Conservation (phyloP, 2,113 vertebrate genomes). For the Origma solitaria region DNA sequence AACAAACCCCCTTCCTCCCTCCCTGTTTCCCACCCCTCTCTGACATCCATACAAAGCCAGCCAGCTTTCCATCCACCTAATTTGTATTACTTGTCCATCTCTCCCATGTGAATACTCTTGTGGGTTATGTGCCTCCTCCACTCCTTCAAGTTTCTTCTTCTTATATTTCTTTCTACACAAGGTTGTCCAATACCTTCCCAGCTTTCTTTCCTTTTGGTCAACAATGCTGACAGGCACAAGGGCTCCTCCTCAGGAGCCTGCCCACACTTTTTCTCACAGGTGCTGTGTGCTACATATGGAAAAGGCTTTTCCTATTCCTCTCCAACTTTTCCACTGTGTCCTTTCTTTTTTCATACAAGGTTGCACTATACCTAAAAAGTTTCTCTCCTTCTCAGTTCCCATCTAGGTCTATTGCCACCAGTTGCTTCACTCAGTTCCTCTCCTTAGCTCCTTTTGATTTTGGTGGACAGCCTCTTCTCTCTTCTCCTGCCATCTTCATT, state of each 20-base stretch:
- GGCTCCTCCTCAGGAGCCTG: neutral
- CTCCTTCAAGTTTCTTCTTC: neutral
- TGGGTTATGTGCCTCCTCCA: neutral
- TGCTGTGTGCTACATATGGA: fast-evolving
- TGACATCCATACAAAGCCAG: neutral
- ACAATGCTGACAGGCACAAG: neutral
- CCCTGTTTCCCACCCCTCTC: neutral
- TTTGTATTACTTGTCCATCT: neutral
- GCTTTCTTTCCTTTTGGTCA: neutral
- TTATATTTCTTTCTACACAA: neutral
- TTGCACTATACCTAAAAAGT: neutral
- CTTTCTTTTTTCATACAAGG: neutral
- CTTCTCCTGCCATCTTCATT: neutral
- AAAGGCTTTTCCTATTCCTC: neutral
- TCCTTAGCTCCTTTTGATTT: neutral
- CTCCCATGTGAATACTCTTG: fast-evolving
- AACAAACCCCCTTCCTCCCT: neutral
- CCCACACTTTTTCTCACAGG: neutral
- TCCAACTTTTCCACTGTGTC: neutral
- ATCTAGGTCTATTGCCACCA: neutral
- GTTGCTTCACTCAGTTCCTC: neutral
- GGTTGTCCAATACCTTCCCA: neutral
- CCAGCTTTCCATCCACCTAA: neutral
- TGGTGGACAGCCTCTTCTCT: neutral
- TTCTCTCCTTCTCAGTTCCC: neutral